Percentiles rank a stretch among this genome's conserved stretches.
Evolutionary conservation across 2,888 invertebrate genomes (phyloP).

Genomic region (Alloscopus bannaensis): DNA sequence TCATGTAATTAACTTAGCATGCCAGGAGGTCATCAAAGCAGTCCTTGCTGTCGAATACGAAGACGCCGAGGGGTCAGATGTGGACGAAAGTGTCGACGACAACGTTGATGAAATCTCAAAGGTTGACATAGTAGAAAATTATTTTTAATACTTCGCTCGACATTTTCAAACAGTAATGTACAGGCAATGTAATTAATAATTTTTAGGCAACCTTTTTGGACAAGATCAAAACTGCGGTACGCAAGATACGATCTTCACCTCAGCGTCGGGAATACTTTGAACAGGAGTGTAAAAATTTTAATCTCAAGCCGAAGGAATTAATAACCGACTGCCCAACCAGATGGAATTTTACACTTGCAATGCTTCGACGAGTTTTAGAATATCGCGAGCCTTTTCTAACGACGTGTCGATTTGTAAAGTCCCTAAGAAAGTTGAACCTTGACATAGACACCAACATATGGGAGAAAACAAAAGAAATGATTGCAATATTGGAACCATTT

Average conservation of each 20-base stretch:
- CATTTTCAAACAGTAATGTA: too few species aligned
- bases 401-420: background rate
- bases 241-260: background rate
- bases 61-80: background rate
- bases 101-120: background rate
- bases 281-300: background rate
- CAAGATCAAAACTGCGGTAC: background rate
- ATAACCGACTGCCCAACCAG: background rate
- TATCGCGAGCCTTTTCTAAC: background rate
- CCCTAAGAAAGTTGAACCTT: background rate
- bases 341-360: slow-evolving; percentile 7
- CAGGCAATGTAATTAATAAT: too few species aligned
- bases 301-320: background rate
- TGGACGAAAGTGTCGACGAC: background rate
- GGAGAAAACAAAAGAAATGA: background rate
- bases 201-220: background rate
- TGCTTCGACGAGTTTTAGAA: background rate
- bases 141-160: too few species aligned
- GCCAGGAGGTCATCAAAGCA: background rate
- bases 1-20: slow-evolving; percentile 14
- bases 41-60: background rate
- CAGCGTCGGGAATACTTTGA: background rate
- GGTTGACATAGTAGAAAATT: background rate
- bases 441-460: background rate
- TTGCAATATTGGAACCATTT: background rate